Conservation (phyloP, 2,113 vertebrate species). For the Odontesthes bonariensis region DNA sequence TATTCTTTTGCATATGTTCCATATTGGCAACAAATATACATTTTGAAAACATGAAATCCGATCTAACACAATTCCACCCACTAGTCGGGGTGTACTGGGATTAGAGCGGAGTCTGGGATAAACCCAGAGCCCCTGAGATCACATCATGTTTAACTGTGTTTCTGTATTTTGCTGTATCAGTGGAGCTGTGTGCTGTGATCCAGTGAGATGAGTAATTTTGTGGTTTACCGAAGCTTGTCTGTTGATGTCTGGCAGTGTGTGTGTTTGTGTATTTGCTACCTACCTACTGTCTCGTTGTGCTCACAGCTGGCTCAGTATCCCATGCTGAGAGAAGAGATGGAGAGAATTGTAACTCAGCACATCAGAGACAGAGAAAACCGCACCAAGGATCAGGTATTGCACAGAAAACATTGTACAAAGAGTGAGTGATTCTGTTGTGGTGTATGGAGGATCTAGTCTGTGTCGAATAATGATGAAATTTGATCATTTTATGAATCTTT, state of each 20-base stretch:
- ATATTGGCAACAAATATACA: constrained; percentile 20
- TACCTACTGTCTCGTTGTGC: constrained; percentile 70
- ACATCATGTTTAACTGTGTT: constrained; percentile 48
- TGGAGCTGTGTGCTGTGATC: constrained; percentile 60
- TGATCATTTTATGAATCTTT: background rate
- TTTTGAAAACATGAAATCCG: constrained; percentile 29
- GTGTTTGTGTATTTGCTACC: constrained; percentile 47
- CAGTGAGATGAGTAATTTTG: constrained; percentile 38
- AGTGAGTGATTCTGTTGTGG: background rate
- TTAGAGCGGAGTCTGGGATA: constrained; percentile 63
- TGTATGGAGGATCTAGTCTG: background rate
- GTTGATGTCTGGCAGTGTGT: constrained; percentile 22
- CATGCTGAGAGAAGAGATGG: constrained; percentile 96
- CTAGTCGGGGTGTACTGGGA: constrained; percentile 6
- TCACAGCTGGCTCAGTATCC: constrained; percentile 97
- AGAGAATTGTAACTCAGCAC: constrained; percentile 96
- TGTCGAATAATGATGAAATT: background rate
- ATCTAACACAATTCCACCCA: constrained; percentile 2
- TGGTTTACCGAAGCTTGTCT: constrained; percentile 16
- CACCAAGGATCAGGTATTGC: constrained; percentile 92
- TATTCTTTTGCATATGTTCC: constrained; percentile 55
- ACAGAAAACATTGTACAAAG: background rate
- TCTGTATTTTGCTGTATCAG: constrained; percentile 49
- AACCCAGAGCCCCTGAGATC: constrained; percentile 22
- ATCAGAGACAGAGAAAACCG: constrained; percentile 96